These are phyloP conservation scores for Leptopterna dolabrata DNA, from an alignment of 2,888 invertebrate genomes.

Conservation along the genomic window DNA sequence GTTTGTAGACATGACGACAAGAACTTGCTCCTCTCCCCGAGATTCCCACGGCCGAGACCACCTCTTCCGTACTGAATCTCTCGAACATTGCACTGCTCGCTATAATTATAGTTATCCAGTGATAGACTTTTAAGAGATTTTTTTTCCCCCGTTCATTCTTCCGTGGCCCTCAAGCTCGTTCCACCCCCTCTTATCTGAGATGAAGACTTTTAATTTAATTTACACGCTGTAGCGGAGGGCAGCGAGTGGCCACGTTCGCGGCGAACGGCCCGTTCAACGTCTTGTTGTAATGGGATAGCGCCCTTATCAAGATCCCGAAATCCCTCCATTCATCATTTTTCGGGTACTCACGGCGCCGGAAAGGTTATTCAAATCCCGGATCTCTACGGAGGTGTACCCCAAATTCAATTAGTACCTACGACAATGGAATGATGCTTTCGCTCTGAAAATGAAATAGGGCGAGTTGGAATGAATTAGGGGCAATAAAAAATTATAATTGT, in stretches of 20 bases:
- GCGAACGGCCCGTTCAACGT: slow-evolving; percentile 22
- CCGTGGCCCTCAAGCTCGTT: background rate
- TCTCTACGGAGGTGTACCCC: background rate
- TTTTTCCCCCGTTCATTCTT: background rate
- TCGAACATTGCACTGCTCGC: slow-evolving; percentile 42
- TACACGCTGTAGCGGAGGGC: slow-evolving; percentile 13
- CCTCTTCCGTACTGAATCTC: background rate
- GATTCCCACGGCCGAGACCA: slow-evolving; percentile 16
- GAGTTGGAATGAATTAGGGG: no score
- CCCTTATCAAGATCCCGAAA: slow-evolving; percentile 43
- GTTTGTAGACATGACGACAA: slow-evolving; percentile 22
- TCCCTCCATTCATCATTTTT: slow-evolving; percentile 50
- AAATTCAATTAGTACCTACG: background rate
- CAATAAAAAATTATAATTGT: background rate
- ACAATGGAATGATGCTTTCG: background rate
- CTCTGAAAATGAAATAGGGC: background rate
- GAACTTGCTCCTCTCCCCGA: slow-evolving; percentile 25
- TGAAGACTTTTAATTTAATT: slow-evolving; percentile 48
- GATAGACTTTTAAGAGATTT: slow-evolving; percentile 42
- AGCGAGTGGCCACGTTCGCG: background rate
- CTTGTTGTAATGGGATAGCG: slow-evolving; percentile 52
- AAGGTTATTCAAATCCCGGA: slow-evolving; percentile 18
- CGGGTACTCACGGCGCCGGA: slow-evolving; percentile 12
- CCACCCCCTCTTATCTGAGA: slow-evolving; percentile 25
- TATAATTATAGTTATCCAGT: slow-evolving; percentile 56